Conservation (phyloP, 1,140 invertebrate genomes). For the Calosoma granatense region DNA sequence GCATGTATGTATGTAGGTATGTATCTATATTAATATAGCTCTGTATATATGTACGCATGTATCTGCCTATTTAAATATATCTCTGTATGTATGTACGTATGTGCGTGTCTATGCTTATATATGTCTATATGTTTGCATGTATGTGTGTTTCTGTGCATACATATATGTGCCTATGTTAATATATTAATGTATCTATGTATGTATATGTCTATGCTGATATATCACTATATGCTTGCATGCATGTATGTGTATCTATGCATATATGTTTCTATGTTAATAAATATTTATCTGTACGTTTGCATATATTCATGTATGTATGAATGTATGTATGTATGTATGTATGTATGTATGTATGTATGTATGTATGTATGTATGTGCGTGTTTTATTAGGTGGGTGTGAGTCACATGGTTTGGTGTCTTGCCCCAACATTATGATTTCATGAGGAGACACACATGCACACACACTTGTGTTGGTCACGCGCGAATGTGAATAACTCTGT, state of each 20-base stretch:
- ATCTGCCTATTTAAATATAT: not conserved
- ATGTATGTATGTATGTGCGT: constrained; percentile 1
- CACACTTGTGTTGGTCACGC: no score
- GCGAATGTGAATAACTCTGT: no score
- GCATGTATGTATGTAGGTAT: constrained; percentile 2
- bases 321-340: constrained; percentile 1
- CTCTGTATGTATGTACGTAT: not conserved
- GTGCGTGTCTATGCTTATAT: not conserved
- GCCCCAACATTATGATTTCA: no score
- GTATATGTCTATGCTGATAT: not conserved
- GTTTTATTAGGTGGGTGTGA: no score
- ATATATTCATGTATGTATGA: not conserved
- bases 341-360: constrained; percentile 1
- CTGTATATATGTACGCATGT: not conserved
- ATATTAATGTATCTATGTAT: not conserved
- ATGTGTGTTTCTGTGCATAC: not conserved
- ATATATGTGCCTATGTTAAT: not conserved
- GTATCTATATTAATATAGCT: not conserved
- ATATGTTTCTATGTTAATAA: not conserved
- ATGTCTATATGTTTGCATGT: not conserved
- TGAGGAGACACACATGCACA: no score
- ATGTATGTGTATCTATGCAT: not conserved
- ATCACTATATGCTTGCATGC: not conserved
- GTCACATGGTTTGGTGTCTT: no score
- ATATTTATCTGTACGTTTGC: not conserved